These are phyloP conservation scores for Octopus bimaculoides DNA, from an alignment of 1,140 invertebrate species.

Conservation along the genomic window DNA sequence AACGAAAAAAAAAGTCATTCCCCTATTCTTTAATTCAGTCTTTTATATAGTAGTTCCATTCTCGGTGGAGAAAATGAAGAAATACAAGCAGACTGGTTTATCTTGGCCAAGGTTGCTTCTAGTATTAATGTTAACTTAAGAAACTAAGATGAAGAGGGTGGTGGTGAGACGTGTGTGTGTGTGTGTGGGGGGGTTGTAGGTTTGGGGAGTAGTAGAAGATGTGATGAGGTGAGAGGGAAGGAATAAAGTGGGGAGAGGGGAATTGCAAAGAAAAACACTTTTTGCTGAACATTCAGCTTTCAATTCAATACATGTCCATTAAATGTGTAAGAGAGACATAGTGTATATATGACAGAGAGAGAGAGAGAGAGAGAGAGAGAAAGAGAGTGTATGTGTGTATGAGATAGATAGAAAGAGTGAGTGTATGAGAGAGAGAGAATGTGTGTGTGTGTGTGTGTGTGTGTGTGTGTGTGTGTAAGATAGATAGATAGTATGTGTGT, in stretches of 20 bases:
- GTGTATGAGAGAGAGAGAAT: neutral
- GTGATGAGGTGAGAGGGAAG: neutral
- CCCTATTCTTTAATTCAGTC: no score
- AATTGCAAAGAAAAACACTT: neutral
- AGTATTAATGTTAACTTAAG: no score
- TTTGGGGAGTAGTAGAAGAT: no score
- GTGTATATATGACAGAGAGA: neutral
- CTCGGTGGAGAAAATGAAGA: no score
- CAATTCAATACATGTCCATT: neutral
- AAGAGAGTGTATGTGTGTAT: neutral
- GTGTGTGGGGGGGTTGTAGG: no score
- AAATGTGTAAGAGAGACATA: neutral
- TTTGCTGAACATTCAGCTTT: neutral
- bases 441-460: no score
- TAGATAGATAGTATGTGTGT: neutral
- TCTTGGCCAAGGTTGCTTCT: no score
- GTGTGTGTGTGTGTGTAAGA: neutral
- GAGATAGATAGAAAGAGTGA: neutral
- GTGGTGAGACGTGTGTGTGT: no score
- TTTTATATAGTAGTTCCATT: no score
- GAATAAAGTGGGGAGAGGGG: neutral
- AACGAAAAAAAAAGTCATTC: no score
- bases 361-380: neutral
- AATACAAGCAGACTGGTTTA: no score
- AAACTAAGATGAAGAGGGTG: no score